phyloP scores from a whole-genome alignment of 2,113 vertebrate species.

The Atherinomorus stipes region DNA sequence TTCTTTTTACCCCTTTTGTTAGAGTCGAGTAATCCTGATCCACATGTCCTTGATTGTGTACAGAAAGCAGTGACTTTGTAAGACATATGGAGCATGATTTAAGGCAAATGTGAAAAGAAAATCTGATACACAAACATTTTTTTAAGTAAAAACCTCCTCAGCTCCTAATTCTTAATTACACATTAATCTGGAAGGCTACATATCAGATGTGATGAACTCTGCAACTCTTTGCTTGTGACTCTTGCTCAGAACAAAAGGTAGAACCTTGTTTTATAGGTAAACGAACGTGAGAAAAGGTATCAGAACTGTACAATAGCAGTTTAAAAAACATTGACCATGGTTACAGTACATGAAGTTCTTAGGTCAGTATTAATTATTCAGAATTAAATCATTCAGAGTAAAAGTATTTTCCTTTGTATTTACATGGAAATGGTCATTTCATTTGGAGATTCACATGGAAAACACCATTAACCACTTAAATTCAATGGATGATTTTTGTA shows the following conservation, averaged over 20 bases:
- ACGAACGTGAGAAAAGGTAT: background rate
- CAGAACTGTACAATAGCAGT: background rate
- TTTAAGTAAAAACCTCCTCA: background rate
- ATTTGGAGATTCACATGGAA: too few species aligned
- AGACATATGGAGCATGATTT: background rate
- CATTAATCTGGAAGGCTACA: background rate
- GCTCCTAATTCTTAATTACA: slow-evolving; percentile 5
- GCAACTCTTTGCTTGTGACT: background rate
- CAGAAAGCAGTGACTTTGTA: too few species aligned
- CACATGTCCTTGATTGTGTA: background rate
- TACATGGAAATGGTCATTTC: too few species aligned
- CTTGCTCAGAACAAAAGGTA: background rate
- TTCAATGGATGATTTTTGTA: too few species aligned
- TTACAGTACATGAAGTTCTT: too few species aligned
- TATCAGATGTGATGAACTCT: background rate
- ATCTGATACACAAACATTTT: slow-evolving; percentile 4
- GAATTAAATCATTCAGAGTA: too few species aligned
- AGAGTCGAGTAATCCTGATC: slow-evolving; percentile 2
- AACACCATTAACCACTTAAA: too few species aligned
- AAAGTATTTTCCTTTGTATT: too few species aligned
- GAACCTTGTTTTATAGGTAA: background rate
- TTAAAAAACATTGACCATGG: too few species aligned
- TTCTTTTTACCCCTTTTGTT: background rate
- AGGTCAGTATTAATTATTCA: too few species aligned
- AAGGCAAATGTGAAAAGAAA: slow-evolving; percentile 5